Percentiles rank a stretch among this genome's conserved stretches.
Evolutionary conservation across 2,113 vertebrate species (phyloP).

Genomic region (Phylloscopus trochiloides): DNA sequence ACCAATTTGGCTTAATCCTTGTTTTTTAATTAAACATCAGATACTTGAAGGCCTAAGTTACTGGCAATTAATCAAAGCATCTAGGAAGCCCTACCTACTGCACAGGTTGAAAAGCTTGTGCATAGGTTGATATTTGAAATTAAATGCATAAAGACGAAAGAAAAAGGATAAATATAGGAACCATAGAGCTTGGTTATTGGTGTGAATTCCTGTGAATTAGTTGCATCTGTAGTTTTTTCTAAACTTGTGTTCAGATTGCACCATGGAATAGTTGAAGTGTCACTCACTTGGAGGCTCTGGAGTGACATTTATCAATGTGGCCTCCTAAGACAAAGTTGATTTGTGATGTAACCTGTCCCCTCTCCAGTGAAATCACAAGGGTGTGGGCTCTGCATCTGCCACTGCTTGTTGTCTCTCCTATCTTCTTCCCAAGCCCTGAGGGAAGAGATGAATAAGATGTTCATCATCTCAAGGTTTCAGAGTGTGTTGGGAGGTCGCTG

Average conservation of each 20-base stretch:
- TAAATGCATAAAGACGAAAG: neutral
- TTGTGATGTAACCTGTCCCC: neutral
- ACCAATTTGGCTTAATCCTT: neutral
- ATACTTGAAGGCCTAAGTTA: neutral
- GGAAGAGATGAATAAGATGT: neutral
- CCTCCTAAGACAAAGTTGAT: neutral
- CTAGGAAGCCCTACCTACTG: neutral
- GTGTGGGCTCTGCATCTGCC: neutral
- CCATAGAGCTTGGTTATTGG: accelerated
- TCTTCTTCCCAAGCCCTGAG: neutral
- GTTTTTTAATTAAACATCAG: neutral
- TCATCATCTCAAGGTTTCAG: accelerated
- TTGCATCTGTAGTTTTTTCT: neutral
- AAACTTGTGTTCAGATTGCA: accelerated
- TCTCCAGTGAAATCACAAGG: neutral
- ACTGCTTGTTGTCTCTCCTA: neutral
- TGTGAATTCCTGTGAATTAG: neutral
- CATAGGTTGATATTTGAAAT: neutral
- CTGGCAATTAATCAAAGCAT: neutral
- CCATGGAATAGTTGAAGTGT: neutral
- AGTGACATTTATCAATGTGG: neutral
- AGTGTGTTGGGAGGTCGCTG: neutral
- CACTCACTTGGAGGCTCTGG: neutral
- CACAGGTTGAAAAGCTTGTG: neutral
- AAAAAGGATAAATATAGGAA: neutral